phyloP scores from a whole-genome alignment of 2,888 invertebrate species.

The Ptychoptera albimana region DNA sequence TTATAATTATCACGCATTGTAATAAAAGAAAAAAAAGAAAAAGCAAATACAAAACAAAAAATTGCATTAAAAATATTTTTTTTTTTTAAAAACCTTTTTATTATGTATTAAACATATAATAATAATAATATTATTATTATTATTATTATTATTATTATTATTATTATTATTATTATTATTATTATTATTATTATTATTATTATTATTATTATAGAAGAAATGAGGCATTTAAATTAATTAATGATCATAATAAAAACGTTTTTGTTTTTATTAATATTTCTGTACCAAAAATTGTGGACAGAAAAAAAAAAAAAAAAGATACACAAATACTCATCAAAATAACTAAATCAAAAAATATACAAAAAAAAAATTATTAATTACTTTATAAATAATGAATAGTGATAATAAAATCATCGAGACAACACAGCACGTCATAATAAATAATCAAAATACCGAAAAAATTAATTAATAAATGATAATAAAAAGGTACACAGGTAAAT shows the following conservation, averaged over 20 bases:
- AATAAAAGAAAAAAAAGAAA: no score
- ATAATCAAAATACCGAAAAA: no score
- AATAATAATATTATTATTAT: no score
- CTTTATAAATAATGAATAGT: no score
- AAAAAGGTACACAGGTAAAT: no score
- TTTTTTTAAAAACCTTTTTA: no score
- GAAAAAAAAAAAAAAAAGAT: not conserved
- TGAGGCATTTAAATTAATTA: not conserved
- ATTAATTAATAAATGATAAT: no score
- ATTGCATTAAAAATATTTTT: not conserved
- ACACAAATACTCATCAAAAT: slow-evolving; percentile 1
- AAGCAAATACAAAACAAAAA: not conserved
- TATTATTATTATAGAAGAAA: not conserved
- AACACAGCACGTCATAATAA: no score
- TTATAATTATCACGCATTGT: not conserved
- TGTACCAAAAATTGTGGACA: no score
- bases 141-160: not conserved
- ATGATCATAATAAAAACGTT: not conserved
- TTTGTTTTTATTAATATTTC: no score
- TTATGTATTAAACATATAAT: not conserved
- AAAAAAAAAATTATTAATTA: no score
- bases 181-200: not conserved
- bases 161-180: not conserved
- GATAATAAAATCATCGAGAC: no score
- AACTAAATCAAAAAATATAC: slow-evolving; percentile 19